Percentiles rank a stretch among this genome's conserved stretches.
phyloP scores from a whole-genome alignment of 2,113 vertebrate species.

The Oostethus manadensis region DNA sequence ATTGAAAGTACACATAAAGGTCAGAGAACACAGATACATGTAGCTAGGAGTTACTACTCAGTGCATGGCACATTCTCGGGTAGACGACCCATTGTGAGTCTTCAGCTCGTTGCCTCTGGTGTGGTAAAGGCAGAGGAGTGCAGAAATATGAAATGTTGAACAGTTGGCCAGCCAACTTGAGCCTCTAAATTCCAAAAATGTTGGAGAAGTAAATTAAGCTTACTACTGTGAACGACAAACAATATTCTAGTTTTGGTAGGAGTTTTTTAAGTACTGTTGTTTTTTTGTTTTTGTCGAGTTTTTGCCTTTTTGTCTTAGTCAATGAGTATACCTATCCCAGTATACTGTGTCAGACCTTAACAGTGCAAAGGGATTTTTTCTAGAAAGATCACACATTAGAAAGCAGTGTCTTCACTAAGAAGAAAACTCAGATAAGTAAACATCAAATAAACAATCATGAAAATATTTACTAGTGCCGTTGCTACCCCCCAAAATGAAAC shows the following conservation, averaged over 20 bases:
- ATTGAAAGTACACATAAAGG: slow-evolving; percentile 78
- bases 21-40: slow-evolving; percentile 72
- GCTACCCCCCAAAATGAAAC: slow-evolving; percentile 66
- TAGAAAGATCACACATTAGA: slow-evolving; percentile 74
- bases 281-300: slow-evolving; percentile 35
- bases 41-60: slow-evolving; percentile 77
- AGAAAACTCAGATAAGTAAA: slow-evolving; percentile 65
- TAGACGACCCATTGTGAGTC: slow-evolving; percentile 81
- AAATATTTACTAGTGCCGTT: slow-evolving; percentile 71
- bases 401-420: slow-evolving; percentile 68
- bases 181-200: slow-evolving; percentile 69
- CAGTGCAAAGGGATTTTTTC: slow-evolving; percentile 70
- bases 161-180: slow-evolving; percentile 81
- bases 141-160: slow-evolving; percentile 73
- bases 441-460: slow-evolving; percentile 69
- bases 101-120: slow-evolving; percentile 73
- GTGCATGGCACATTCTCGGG: slow-evolving; percentile 81
- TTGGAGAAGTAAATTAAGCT: slow-evolving; percentile 75
- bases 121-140: slow-evolving; percentile 71
- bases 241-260: slow-evolving; percentile 62
- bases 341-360: slow-evolving; percentile 69
- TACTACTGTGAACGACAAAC: slow-evolving; percentile 69
- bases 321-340: slow-evolving; percentile 61
- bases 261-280: slow-evolving; percentile 29
- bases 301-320: slow-evolving; percentile 1